Base-by-base conservation (phyloP, 2,888 invertebrate genomes). In the Epirrita christyi region DNA sequence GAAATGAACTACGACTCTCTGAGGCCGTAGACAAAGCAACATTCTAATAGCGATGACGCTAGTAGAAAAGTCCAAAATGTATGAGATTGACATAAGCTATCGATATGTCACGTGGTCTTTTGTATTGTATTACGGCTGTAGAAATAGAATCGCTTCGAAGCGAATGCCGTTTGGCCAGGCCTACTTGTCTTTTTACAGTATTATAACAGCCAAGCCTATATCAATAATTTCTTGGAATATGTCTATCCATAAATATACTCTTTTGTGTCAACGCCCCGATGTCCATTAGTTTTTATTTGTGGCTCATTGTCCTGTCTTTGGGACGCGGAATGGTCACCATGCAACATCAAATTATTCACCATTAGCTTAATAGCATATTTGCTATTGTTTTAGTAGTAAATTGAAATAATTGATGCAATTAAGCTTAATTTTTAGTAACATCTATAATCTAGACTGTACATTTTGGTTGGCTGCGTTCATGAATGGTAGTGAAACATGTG, bases 281-380 rank as follows among this genome's bases (percentile, higher is more conserved):
- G 60, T 71, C 83, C 85, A 85, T 85, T 85, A 84, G 83, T 85
- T 83, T 83, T 82, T 85, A 85, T 85, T 83, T 85, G 84, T 75
- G 77, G 72, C 73, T 70, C 78, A 81, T 85, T 86, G 86, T 84
- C 83, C 82, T 77, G 74, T 67, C 72, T 73, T 53, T 34, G 55
- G 54, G 62, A 50, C 56, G 49, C 44, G 32, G 4, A 47, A 47
- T 47, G 38, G 49, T 50, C 60, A 68, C 70, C 70, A 51, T 51
- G 48, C 55, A 75, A 73, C 80, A 78, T 81, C 83, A 83, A 85
- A 85, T 63, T 60, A 67, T 63, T 67, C 57, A 49, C 59, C 61
- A 64, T 63, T 66, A 62, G 46, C 42, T 55, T 61, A 60, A 61
- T 63, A 57, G 57, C 56, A 47, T 59, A 55, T 57, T 54, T 51